Evolutionary conservation across 2,113 vertebrate genomes (phyloP).

Genomic region (Chascanopsetta lugubris): DNA sequence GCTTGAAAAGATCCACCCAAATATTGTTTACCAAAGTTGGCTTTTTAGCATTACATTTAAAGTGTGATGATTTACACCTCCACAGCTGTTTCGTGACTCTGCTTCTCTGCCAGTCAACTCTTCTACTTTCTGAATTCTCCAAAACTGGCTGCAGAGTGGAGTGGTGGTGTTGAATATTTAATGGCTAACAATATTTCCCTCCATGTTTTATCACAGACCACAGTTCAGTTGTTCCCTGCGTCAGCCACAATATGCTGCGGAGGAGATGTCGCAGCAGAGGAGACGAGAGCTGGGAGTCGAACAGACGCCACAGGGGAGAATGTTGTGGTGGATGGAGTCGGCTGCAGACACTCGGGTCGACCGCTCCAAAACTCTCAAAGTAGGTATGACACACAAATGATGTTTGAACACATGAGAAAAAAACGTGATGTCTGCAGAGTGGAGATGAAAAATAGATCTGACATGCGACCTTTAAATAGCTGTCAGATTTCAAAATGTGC

Average conservation of each 20-base stretch:
- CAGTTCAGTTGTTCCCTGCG: conserved; percentile 18
- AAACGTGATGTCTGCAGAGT: neutral
- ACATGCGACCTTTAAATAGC: neutral
- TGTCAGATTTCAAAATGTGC: neutral
- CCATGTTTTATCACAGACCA: conserved; percentile 24
- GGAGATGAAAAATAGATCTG: neutral
- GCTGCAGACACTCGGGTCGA: neutral
- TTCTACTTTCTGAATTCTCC: neutral
- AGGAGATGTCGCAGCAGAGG: conserved; percentile 17
- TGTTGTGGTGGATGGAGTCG: neutral
- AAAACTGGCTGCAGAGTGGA: conserved; percentile 17
- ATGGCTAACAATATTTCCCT: conserved; percentile 19
- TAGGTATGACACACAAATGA: neutral
- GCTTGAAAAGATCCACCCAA: neutral
- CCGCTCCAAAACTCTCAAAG: conserved; percentile 4
- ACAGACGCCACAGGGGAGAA: conserved; percentile 13
- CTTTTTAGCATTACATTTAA: neutral
- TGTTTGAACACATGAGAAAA: neutral
- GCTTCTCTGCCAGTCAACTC: conserved; percentile 6
- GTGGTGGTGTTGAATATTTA: conserved; percentile 38
- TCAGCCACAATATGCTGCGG: conserved; percentile 18
- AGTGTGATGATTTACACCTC: conserved; percentile 2
- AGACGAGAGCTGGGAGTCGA: conserved; percentile 14
- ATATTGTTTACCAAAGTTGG: neutral
- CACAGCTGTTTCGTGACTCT: neutral